Base-by-base conservation (phyloP, 2,888 invertebrate species). In the Callinectes sapidus region DNA sequence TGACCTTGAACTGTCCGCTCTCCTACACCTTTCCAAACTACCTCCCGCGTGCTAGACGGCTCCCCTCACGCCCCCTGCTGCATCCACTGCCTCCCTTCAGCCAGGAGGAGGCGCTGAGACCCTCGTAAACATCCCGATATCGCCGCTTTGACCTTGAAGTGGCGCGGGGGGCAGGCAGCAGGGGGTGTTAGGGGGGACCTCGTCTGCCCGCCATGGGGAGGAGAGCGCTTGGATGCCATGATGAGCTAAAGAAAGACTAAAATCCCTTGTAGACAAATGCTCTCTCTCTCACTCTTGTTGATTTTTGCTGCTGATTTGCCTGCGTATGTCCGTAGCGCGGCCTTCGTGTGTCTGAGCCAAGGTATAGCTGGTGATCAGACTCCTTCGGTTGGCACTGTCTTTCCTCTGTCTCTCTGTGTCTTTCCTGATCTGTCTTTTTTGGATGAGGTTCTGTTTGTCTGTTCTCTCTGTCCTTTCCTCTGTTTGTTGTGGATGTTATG, bases 1-100 rank as follows among this genome's bases (percentile, higher is more conserved):
- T 81, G 81, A 81, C 81, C 81, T 81, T 81, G 81, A 81, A 81
- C 81, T 81, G 35, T 81, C 81, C 81, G 81, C 81, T 81, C 81
- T 81, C 81, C 81, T 35, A 81, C 81, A 81, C 81, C 81, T 35
- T 35, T 35, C 35, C 81, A 81, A 71, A 81, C 81, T 35, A 81
- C 81, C 81, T 35, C 81, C 81, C 35, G 81, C 81, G 81, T 32
- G 81, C 16, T 81, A 32, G 81, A 81, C 35, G 35, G 32, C n/a
- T 10, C 81, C 81, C 81, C 81, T 81, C 35, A 35, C 81, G 81
- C 81, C 81, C 81, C 81, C 81, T 81, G 35, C 81, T 35, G 32
- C 81, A 32, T 18, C 10, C 81, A 16, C 35, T 35, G 35, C 35
- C 81, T 1, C 81, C 81, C 35, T 16, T 13, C 81, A 13, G 14